Evolutionary conservation across 2,113 vertebrate species (phyloP).

Genomic region (Amphiprion percula): DNA sequence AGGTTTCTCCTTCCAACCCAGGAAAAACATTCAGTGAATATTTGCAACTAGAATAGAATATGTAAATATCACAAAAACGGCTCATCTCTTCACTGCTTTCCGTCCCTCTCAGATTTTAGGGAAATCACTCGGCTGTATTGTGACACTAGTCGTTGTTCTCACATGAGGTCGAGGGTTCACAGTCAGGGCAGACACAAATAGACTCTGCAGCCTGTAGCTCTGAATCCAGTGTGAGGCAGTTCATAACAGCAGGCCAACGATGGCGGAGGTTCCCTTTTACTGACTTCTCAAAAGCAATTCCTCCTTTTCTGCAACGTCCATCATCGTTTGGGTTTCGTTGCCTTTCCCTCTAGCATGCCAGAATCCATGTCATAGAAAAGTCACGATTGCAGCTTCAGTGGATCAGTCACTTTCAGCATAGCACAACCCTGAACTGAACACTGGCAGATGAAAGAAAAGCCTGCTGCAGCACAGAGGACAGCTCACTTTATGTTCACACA

Average conservation of each 20-base stretch:
- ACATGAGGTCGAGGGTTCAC: conserved; percentile 41
- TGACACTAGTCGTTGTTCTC: conserved; percentile 22
- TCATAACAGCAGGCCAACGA: background rate
- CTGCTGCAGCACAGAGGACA: background rate
- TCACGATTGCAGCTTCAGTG: background rate
- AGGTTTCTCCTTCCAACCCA: background rate
- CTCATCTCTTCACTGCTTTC: background rate
- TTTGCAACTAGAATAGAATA: conserved; percentile 1
- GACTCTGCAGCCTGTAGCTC: background rate
- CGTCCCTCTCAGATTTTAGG: background rate
- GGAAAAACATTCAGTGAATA: no score
- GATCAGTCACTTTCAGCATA: background rate
- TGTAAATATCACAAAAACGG: background rate
- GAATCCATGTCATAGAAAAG: background rate
- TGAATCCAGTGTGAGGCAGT: conserved; percentile 20
- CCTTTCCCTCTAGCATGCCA: conserved; percentile 1
- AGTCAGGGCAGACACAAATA: conserved; percentile 40
- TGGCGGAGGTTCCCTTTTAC: background rate
- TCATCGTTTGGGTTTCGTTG: background rate
- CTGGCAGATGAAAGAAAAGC: background rate
- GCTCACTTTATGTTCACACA: background rate
- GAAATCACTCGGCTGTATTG: background rate
- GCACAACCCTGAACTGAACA: background rate
- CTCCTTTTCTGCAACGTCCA: background rate
- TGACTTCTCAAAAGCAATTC: background rate